A percentile compares a stretch with the other conserved stretches of the same genome.
Conservation (phyloP, 2,888 invertebrate genomes). For the Lutraria lutraria region DNA sequence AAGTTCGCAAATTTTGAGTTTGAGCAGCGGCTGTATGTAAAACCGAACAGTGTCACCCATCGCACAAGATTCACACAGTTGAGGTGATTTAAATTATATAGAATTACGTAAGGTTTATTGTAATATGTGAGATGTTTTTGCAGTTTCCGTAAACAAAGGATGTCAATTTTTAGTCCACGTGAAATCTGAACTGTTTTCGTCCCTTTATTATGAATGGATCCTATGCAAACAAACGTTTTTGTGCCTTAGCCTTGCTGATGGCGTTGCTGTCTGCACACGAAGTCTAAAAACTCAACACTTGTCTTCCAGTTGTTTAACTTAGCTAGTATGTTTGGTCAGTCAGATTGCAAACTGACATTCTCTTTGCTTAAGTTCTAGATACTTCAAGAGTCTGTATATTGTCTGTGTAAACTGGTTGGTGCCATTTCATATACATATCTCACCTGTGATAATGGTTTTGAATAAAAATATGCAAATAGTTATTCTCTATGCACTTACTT, state of each 20-base stretch:
- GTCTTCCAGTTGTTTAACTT: too few relatives aligned
- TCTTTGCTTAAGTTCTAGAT: too few relatives aligned
- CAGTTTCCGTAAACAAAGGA: constrained; percentile 40
- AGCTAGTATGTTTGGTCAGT: too few relatives aligned
- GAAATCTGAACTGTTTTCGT: constrained; percentile 10
- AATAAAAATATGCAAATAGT: too few relatives aligned
- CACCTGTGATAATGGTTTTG: too few relatives aligned
- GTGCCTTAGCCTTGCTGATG: not conserved
- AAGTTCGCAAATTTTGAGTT: constrained; percentile 26
- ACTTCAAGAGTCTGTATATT: too few relatives aligned
- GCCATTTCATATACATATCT: too few relatives aligned
- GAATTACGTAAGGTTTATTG: not conserved
- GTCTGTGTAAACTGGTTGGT: too few relatives aligned
- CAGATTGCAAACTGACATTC: too few relatives aligned
- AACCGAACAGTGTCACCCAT: constrained; percentile 1
- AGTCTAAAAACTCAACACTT: not conserved
- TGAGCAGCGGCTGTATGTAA: not conserved
- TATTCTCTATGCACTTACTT: too few relatives aligned
- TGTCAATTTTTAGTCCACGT: constrained; percentile 26
- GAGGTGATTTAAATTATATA: constrained; percentile 23
- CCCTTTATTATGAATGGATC: not conserved
- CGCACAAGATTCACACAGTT: not conserved
- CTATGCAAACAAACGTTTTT: not conserved
- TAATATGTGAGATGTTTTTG: not conserved
- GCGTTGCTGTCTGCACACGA: not conserved